These are phyloP conservation scores for Adineta ricciae DNA, from an alignment of 2,888 invertebrate species.

Conservation along the genomic window DNA sequence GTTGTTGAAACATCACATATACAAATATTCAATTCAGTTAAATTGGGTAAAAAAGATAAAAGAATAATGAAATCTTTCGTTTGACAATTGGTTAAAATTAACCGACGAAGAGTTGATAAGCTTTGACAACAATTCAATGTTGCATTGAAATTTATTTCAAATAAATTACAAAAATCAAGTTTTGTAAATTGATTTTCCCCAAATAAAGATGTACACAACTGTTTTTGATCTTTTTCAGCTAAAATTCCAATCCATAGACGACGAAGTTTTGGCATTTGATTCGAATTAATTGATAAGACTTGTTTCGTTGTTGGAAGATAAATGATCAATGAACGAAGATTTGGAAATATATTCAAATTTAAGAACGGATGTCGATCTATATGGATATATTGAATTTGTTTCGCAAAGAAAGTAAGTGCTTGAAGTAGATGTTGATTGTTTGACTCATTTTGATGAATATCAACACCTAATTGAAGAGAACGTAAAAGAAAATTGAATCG, in stretches of 20 bases:
- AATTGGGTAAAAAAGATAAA: neutral
- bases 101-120: neutral
- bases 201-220: neutral
- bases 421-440: neutral
- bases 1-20: neutral
- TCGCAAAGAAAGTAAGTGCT: neutral
- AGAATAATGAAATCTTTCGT: neutral
- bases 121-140: neutral
- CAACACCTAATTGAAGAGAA: neutral
- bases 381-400: neutral
- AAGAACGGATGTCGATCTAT: neutral
- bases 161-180: neutral
- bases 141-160: neutral
- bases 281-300: neutral
- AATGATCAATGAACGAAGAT: neutral
- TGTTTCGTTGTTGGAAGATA: neutral
- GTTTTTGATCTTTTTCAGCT: neutral
- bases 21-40: neutral
- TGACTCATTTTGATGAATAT: neutral
- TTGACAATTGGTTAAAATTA: neutral
- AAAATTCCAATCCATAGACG: neutral
- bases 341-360: neutral
- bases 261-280: neutral
- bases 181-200: neutral
- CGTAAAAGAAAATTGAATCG: neutral